Evolutionary conservation across 2,797 vertebrate genomes (phyloP).

Genomic region (Hipposideros larvatus): DNA sequence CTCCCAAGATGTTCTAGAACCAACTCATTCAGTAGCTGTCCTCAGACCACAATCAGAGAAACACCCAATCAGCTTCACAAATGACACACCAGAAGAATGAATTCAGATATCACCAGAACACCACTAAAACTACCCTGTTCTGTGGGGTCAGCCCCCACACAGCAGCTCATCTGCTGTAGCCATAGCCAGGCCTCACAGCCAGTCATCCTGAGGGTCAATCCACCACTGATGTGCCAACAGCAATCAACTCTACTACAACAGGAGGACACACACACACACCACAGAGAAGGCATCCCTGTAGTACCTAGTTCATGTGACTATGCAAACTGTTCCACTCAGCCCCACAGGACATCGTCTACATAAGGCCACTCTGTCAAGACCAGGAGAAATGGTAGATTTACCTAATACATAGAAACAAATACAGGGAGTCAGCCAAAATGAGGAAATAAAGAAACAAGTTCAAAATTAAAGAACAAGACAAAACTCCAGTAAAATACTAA

Average conservation of each 20-base stretch:
- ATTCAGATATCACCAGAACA: not conserved
- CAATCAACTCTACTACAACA: not conserved
- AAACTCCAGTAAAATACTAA: not conserved
- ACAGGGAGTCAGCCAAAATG: not conserved
- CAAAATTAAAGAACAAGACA: not conserved
- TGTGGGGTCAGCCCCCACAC: not conserved
- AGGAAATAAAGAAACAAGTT: too few species aligned
- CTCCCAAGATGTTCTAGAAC: not conserved
- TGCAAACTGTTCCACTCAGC: too few species aligned
- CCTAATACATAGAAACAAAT: not conserved
- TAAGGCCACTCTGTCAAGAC: not conserved
- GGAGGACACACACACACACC: not conserved
- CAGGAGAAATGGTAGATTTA: not conserved
- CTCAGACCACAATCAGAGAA: not conserved
- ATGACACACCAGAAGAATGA: not conserved
- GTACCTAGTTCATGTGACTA: not conserved
- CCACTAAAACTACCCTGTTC: not conserved
- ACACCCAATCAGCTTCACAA: not conserved
- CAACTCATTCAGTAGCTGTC: not conserved
- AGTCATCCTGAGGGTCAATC: not conserved
- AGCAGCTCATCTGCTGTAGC: not conserved
- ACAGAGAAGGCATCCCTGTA: not conserved
- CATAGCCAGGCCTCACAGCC: not conserved
- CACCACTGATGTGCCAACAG: not conserved
- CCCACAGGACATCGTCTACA: not conserved